Evolutionary conservation across 1,140 invertebrate genomes (phyloP).

Genomic region (Choristoneura fumiferana): DNA sequence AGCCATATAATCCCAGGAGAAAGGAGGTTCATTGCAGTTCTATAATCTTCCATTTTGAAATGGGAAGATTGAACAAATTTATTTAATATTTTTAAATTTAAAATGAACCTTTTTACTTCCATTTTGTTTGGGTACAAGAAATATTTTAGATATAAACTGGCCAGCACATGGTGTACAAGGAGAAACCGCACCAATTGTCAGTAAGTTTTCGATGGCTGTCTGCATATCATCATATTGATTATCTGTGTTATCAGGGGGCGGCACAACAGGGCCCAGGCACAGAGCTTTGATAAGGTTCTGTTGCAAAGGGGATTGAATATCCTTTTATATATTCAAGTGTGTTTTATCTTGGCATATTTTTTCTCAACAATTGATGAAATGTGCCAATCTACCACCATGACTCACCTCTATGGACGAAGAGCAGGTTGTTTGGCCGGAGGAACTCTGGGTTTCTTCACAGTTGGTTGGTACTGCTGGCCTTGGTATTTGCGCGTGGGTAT

Average conservation of each 20-base stretch:
- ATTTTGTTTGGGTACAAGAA: conserved; percentile 8
- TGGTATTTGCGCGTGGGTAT: neutral
- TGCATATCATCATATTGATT: neutral
- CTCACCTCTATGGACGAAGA: neutral
- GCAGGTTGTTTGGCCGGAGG: neutral
- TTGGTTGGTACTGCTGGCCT: too few species aligned
- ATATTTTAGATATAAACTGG: conserved; percentile 10
- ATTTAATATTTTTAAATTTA: conserved; percentile 14
- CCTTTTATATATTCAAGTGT: too few species aligned
- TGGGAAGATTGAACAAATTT: neutral
- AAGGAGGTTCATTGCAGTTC: too few species aligned
- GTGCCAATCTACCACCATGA: conserved; percentile 25
- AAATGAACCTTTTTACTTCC: too few species aligned
- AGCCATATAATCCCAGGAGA: neutral
- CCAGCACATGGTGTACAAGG: neutral
- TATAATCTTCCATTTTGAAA: conserved; percentile 19
- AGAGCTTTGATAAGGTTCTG: neutral
- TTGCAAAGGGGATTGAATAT: neutral
- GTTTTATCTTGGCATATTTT: too few species aligned
- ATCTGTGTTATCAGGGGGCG: neutral
- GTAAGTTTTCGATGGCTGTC: neutral
- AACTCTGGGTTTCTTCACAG: conserved; percentile 27
- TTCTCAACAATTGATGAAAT: conserved; percentile 20
- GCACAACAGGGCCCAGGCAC: neutral
- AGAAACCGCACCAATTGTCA: neutral